Conservation (phyloP, 2,113 vertebrate species). For the Acinonyx jubatus region DNA sequence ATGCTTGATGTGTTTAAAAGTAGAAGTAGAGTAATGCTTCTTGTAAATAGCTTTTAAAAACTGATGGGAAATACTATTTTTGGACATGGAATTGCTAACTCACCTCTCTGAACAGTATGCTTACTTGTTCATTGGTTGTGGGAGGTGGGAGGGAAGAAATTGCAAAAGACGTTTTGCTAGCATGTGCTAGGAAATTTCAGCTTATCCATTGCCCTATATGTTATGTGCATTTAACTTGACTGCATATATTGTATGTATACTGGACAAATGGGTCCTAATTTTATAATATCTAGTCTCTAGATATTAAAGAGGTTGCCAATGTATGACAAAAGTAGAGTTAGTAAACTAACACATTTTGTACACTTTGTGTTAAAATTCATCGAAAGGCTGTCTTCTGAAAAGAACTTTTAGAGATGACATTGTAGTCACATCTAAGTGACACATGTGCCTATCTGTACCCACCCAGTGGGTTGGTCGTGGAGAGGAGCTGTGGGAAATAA, state of each 20-base stretch:
- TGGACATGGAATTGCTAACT: background rate
- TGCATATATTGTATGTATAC: slow-evolving; percentile 58
- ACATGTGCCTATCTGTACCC: background rate
- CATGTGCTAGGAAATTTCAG: background rate
- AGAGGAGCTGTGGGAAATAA: background rate
- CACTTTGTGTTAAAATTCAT: slow-evolving; percentile 40
- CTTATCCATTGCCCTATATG: background rate
- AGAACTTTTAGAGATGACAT: slow-evolving; percentile 22
- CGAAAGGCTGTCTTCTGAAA: slow-evolving; percentile 49
- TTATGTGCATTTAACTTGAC: slow-evolving; percentile 34
- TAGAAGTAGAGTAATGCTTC: background rate
- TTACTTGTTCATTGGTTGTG: background rate
- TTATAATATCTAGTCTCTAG: slow-evolving; percentile 52
- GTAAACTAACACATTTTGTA: slow-evolving; percentile 58
- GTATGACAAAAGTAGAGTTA: slow-evolving; percentile 64
- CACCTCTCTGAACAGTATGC: background rate
- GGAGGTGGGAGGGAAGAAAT: background rate
- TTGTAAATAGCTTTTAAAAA: slow-evolving; percentile 30
- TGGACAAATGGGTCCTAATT: slow-evolving; percentile 34
- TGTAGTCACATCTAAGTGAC: background rate
- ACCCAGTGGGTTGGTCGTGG: too few species aligned
- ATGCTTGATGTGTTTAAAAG: background rate
- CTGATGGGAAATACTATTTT: background rate
- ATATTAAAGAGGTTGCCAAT: slow-evolving; percentile 65
- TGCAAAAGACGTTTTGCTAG: slow-evolving; percentile 4